Evolutionary conservation across 2,888 invertebrate genomes (phyloP).

Genomic region (Anodontia alba): DNA sequence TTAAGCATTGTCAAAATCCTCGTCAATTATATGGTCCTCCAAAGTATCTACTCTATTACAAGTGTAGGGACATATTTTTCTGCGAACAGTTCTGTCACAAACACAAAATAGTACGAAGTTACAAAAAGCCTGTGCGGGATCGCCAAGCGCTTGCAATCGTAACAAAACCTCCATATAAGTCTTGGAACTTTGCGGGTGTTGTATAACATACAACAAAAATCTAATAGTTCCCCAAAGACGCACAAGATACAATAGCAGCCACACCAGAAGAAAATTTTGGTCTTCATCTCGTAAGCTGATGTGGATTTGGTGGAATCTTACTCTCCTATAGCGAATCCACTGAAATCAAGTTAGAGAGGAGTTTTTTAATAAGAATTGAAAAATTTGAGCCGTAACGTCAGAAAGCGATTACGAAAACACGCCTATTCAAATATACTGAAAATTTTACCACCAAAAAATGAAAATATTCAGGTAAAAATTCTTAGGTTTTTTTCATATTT

Average conservation of each 20-base stretch:
- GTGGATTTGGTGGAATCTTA: constrained; percentile 18
- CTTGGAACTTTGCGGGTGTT: not conserved
- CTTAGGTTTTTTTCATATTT: too few species aligned
- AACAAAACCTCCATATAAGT: constrained; percentile 23
- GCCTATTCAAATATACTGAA: too few species aligned
- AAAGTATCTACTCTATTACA: not conserved
- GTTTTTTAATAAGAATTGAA: too few species aligned
- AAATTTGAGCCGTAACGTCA: too few species aligned
- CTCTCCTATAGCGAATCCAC: constrained; percentile 9
- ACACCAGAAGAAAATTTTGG: constrained; percentile 49
- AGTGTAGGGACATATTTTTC: not conserved
- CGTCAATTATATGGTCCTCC: not conserved
- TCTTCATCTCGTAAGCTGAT: constrained; percentile 48
- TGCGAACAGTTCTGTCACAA: constrained; percentile 45
- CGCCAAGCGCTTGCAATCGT: constrained; percentile 56
- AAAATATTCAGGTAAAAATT: too few species aligned
- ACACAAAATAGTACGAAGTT: constrained; percentile 57
- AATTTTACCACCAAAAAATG: too few species aligned
- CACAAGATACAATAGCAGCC: constrained; percentile 44
- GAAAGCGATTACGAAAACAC: too few species aligned
- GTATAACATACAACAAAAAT: constrained; percentile 21
- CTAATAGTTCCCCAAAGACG: constrained; percentile 58
- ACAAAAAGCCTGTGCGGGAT: constrained; percentile 54
- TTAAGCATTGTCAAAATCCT: too few species aligned
- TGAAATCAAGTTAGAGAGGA: too few species aligned